Conservation (phyloP, 2,888 invertebrate genomes). For the Allolobophora icterica region DNA sequence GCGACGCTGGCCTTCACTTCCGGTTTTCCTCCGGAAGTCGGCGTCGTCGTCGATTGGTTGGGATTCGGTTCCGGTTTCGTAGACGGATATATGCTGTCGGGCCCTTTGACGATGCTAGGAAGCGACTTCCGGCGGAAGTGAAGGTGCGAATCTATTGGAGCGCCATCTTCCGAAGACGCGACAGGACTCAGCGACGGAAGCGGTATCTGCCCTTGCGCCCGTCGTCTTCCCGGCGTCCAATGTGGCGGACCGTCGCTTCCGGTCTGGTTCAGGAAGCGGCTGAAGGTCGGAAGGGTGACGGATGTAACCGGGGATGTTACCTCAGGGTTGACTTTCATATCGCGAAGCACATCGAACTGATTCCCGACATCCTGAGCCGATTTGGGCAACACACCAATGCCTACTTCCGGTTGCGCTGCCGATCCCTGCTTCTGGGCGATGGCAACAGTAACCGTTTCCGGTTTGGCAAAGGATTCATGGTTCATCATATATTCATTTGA, state of each 20-base stretch:
- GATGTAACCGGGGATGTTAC: background rate
- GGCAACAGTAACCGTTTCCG: background rate
- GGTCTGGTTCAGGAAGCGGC: background rate
- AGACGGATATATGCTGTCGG: background rate
- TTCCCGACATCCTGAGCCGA: background rate
- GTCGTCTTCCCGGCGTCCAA: background rate
- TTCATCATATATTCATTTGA: background rate
- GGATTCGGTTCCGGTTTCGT: background rate
- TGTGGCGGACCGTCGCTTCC: background rate
- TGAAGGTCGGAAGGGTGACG: background rate
- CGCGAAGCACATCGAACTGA: background rate
- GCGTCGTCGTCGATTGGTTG: background rate
- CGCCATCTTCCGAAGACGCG: background rate
- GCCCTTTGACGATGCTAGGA: constrained; percentile 35
- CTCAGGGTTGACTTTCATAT: background rate
- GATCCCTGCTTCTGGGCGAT: background rate
- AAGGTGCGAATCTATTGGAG: background rate
- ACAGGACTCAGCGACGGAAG: background rate
- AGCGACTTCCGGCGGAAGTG: constrained; percentile 34
- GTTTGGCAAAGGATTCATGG: background rate
- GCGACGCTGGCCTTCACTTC: background rate
- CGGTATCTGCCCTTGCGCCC: background rate
- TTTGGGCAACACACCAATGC: background rate
- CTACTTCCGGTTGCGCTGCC: background rate
- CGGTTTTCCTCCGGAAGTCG: background rate